Evolutionary conservation across 2,888 invertebrate genomes (phyloP), one percentile per base, ranked within the genome.

Genomic region (Machimus rusticus): DNA sequence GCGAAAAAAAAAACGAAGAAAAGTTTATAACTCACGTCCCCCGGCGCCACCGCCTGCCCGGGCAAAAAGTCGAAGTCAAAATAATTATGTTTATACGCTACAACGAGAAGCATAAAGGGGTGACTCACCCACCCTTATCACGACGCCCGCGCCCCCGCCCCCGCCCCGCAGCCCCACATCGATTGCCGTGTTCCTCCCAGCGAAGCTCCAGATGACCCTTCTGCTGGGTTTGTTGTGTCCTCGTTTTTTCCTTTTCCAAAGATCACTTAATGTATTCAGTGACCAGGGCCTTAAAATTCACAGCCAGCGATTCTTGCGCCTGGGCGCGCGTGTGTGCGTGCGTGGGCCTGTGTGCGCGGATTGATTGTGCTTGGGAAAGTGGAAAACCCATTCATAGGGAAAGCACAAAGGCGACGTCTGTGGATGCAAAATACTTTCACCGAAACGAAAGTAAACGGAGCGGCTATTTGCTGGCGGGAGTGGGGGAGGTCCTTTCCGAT

Each of bases 181-280:
- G 66, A 84, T 84, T 31, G 39, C 51, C 39, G 23, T 37, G 82
- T 66, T 84, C 82, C 82, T 39, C 55, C 82, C 55, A 37, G 57
- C 57, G 39, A 66, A 84, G 66, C 82, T 34, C 66, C 82, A 84
- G 66, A 84, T 84, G 82, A 84, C 82, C 82, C 66, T 84, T 84
- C 82, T 84, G 19, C 66, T 66, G 66, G 6, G 66, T 28, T 66
- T 84, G 57, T 78, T 79, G 19, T 66, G 57, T 57, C 23, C 66
- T 81, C 39, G 39, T 39, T 84, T 84, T 77, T 55, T 76, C 46
- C 28, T 76, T 86, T 39, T 46, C 19, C 51, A 77, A 74, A 86
- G 78, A 81, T 86, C 82, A 77, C 79, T 88, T 88, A 88, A 88
- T 88, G 86, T 88, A 88, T 87, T 88, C 88, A 88, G 87, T 88